phyloP scores from a whole-genome alignment of 2,888 invertebrate genomes.

The Nephrotoma guestfalica region DNA sequence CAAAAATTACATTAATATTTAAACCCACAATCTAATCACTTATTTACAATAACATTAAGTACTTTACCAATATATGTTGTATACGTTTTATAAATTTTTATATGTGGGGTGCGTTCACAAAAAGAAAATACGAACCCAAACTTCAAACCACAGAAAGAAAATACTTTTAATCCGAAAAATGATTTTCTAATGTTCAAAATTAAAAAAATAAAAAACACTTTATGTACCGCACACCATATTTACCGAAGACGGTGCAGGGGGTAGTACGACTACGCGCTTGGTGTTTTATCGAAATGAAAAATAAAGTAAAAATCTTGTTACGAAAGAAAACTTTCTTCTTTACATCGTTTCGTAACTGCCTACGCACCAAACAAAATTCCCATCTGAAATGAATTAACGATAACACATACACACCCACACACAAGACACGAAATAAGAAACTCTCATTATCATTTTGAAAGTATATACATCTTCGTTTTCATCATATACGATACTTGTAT shows the following conservation, averaged over 20 bases:
- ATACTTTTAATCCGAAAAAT: not conserved
- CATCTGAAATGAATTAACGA: not conserved
- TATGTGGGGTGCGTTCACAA: not conserved
- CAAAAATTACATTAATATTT: not conserved
- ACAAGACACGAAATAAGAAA: not conserved
- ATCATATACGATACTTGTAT: not conserved
- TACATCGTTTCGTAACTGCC: not conserved
- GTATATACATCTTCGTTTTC: not conserved
- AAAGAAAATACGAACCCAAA: not conserved
- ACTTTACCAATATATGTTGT: not conserved
- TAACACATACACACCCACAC: not conserved
- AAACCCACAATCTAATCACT: not conserved
- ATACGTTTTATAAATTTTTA: not conserved
- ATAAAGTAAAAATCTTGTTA: not conserved
- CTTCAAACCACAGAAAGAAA: not conserved
- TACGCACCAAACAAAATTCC: not conserved
- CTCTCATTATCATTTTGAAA: not conserved
- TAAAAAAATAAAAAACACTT: not conserved
- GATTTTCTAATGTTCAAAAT: not conserved
- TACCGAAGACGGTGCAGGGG: not conserved
- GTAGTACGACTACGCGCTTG: not conserved
- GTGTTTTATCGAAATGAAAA: not conserved
- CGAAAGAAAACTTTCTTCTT: not conserved
- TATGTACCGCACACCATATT: not conserved
- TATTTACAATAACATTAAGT: not conserved